A percentile compares a stretch with the other conserved stretches of the same genome.
Conservation (phyloP, 2,888 invertebrate genomes). For the Chrysolina haemoptera region DNA sequence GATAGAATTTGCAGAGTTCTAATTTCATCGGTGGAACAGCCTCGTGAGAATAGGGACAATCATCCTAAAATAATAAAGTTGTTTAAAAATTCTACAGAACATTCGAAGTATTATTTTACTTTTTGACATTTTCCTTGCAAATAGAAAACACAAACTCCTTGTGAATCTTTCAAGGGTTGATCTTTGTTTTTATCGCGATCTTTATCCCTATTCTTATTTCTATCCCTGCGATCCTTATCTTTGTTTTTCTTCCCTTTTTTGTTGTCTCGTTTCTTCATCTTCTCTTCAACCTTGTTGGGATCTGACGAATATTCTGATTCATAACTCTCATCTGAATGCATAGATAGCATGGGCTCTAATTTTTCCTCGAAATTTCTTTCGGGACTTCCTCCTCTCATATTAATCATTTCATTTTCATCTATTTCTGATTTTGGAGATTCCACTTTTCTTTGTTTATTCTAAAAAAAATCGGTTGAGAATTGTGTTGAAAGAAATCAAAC, state of each 20-base stretch:
- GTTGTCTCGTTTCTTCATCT: constrained; percentile 40
- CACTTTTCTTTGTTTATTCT: constrained; percentile 73
- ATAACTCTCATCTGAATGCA: constrained; percentile 70
- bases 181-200: constrained; percentile 62
- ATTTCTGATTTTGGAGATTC: constrained; percentile 70
- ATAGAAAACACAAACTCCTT: constrained; percentile 86
- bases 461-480: constrained; percentile 58
- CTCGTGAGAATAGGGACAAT: constrained; percentile 91
- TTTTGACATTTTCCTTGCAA: constrained; percentile 92
- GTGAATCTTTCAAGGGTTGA: constrained; percentile 76
- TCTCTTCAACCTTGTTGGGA: constrained; percentile 51
- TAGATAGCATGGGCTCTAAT: constrained; percentile 55
- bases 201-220: constrained; percentile 70
- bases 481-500: constrained; percentile 65
- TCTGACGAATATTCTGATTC: constrained; percentile 74
- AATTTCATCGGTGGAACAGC: constrained; percentile 86
- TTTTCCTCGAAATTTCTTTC: constrained; percentile 41
- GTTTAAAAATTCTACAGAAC: not conserved
- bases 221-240: constrained; percentile 65
- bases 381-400: constrained; percentile 83
- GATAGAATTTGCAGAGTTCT: constrained; percentile 96
- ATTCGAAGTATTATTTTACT: constrained; percentile 59
- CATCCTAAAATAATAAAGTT: constrained; percentile 73
- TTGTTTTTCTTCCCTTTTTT: constrained; percentile 51
- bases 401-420: constrained; percentile 87